phyloP scores from a whole-genome alignment of 2,113 vertebrate genomes.

The Smithornis capensis region DNA sequence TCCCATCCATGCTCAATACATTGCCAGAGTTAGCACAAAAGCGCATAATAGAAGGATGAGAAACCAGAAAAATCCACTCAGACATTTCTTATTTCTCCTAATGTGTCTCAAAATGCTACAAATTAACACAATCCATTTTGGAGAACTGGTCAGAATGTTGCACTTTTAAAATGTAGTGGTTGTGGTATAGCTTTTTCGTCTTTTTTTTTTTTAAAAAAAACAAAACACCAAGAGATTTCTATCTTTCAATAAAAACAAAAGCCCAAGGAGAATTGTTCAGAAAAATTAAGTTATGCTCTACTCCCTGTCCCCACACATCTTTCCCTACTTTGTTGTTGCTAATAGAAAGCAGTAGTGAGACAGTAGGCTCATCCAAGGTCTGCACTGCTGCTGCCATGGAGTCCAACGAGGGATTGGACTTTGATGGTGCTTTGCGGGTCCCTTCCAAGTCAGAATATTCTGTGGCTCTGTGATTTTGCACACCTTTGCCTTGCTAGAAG shows the following conservation, averaged over 20 bases:
- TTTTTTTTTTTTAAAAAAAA: background rate
- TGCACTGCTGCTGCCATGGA: accelerated
- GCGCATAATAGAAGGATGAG: background rate
- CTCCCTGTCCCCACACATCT: background rate
- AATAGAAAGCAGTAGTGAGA: background rate
- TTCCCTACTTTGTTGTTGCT: background rate
- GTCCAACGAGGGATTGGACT: background rate
- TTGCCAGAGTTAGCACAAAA: background rate
- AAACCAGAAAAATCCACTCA: background rate
- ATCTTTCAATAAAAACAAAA: background rate
- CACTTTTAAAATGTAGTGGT: background rate
- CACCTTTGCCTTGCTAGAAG: background rate
- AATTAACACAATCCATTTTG: background rate
- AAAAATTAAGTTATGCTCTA: background rate
- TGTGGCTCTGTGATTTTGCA: background rate
- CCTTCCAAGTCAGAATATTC: background rate
- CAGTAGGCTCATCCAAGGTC: background rate
- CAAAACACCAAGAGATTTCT: too few relatives aligned
- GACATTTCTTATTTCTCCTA: background rate
- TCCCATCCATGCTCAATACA: background rate
- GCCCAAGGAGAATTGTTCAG: background rate
- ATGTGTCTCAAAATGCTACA: background rate
- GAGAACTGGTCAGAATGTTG: background rate
- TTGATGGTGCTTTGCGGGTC: background rate
- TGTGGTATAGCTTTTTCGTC: accelerated